Evolutionary conservation across 2,797 vertebrate species (phyloP).

Genomic region (Oreochromis mossambicus): DNA sequence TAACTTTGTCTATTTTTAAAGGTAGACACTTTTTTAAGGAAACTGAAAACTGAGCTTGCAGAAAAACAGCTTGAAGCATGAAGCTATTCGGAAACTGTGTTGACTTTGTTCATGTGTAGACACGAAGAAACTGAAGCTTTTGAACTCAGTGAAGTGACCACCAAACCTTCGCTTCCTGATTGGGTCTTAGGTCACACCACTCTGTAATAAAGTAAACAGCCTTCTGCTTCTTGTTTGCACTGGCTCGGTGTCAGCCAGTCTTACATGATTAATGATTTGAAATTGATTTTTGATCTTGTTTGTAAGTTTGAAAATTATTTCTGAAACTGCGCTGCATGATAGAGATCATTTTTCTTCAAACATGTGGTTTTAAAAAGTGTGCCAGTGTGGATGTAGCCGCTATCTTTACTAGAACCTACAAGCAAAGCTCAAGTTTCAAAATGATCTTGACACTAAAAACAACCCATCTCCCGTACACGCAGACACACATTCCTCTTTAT

Average conservation of each 20-base stretch:
- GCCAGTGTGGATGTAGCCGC: too few relatives aligned
- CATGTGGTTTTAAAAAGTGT: not conserved
- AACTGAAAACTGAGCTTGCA: not conserved
- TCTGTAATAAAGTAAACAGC: not conserved
- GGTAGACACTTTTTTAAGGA: not conserved
- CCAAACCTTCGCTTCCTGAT: not conserved
- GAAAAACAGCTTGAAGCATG: not conserved
- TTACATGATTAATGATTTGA: not conserved
- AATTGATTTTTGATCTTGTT: not conserved
- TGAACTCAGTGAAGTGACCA: not conserved
- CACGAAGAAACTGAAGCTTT: not conserved
- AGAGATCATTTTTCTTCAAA: not conserved
- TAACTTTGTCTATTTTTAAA: not conserved
- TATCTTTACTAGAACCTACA: not conserved
- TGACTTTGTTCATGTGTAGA: not conserved
- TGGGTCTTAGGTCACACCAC: not conserved
- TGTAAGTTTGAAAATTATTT: not conserved
- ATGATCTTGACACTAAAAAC: not conserved
- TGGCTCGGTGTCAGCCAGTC: not conserved
- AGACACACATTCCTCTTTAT: not conserved
- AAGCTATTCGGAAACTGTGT: not conserved
- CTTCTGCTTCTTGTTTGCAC: not conserved
- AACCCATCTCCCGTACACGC: not conserved
- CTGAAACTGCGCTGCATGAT: not conserved
- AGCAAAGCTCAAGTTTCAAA: not conserved